A percentile compares a stretch with the other conserved stretches of the same genome.
Evolutionary conservation across 2,113 vertebrate species (phyloP).

Genomic region (Amphiprion ocellaris): DNA sequence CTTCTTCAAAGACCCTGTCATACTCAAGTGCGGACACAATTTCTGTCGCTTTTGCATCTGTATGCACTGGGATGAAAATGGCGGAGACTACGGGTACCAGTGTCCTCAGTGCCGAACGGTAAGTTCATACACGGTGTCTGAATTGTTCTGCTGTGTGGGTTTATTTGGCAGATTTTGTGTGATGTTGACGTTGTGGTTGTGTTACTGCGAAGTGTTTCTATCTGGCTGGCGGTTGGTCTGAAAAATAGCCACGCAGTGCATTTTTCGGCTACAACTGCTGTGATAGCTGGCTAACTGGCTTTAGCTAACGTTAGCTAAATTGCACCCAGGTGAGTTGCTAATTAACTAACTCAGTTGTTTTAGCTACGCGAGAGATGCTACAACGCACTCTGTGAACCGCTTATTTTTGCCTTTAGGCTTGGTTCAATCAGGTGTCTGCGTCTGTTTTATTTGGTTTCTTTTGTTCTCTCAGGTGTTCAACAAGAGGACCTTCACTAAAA

Average conservation of each 20-base stretch:
- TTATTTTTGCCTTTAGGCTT: not conserved
- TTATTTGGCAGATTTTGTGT: too few species aligned
- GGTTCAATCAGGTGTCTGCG: not conserved
- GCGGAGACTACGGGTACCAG: slow-evolving; percentile 84
- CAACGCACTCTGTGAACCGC: not conserved
- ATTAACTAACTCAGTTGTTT: not conserved
- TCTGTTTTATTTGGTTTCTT: not conserved
- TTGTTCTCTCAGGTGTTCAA: slow-evolving; percentile 78
- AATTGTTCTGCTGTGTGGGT: not conserved
- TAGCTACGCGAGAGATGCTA: accelerated
- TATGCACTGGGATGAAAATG: slow-evolving; percentile 87
- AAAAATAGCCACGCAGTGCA: slow-evolving; percentile 11
- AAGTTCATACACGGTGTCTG: not conserved
- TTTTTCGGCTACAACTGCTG: slow-evolving; percentile 12
- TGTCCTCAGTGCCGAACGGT: slow-evolving; percentile 87
- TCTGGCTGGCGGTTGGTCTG: not conserved
- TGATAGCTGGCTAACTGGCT: slow-evolving; percentile 2
- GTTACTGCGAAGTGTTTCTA: accelerated
- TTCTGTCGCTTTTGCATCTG: slow-evolving; percentile 85
- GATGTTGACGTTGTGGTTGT: not conserved
- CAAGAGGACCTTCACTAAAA: slow-evolving; percentile 85
- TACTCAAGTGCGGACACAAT: slow-evolving; percentile 86
- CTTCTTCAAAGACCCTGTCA: slow-evolving; percentile 83
- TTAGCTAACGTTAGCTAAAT: slow-evolving; percentile 2
- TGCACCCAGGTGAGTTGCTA: not conserved